Percentiles rank a stretch among this genome's conserved stretches.
These are phyloP conservation scores for Octomys mimax DNA, from an alignment of 2,797 vertebrate species.

Conservation along the genomic window DNA sequence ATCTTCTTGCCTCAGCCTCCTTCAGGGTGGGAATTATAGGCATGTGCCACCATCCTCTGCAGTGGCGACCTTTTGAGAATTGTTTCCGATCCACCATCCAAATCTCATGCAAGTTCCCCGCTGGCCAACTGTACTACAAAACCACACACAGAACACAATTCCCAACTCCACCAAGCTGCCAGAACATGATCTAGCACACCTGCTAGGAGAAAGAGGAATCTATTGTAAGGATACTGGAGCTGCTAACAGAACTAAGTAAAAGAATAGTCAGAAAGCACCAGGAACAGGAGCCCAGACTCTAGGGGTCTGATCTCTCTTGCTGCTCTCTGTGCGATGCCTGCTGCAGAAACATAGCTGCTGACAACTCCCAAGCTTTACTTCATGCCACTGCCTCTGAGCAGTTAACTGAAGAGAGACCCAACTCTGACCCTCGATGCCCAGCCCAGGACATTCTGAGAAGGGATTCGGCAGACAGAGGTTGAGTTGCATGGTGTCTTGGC, in stretches of 20 bases:
- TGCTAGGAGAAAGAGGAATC: background rate
- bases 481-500: background rate
- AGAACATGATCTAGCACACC: background rate
- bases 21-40: background rate
- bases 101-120: background rate
- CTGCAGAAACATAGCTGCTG: background rate
- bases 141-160: background rate
- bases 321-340: background rate
- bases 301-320: background rate
- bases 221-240: background rate
- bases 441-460: slow-evolving; percentile 23
- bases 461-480: background rate
- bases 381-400: background rate
- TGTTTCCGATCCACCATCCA: background rate
- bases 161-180: background rate
- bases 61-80: background rate
- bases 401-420: background rate
- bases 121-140: background rate
- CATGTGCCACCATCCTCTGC: background rate
- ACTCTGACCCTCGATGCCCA: background rate
- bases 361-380: background rate
- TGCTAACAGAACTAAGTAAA: background rate
- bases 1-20: background rate
- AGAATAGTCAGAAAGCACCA: background rate
- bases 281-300: background rate